phyloP scores from a whole-genome alignment of 2,888 invertebrate species.

The Drosophila neotestacea region DNA sequence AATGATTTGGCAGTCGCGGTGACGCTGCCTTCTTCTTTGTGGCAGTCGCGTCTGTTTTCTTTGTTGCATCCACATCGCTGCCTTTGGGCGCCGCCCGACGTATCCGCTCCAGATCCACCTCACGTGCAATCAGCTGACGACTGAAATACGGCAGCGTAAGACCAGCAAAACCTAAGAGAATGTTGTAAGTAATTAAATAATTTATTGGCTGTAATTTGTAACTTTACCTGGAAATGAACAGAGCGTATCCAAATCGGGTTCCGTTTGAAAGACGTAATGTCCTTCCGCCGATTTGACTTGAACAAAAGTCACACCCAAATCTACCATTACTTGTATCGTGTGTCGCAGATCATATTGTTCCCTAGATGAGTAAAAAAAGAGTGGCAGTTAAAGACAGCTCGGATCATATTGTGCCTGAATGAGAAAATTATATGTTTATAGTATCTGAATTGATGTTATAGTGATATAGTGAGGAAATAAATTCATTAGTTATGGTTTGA shows the following conservation, averaged over 20 bases:
- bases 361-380: constrained; percentile 42
- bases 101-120: constrained; percentile 93
- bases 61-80: constrained; percentile 15
- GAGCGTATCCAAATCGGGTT: constrained; percentile 91
- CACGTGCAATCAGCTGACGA: constrained; percentile 92
- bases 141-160: constrained; percentile 88
- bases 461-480: too few relatives aligned
- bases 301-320: constrained; percentile 93
- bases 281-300: constrained; percentile 93
- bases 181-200: not conserved
- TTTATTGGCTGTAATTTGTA: not conserved
- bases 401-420: too few relatives aligned
- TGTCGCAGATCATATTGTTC: constrained; percentile 87
- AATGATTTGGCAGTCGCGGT: constrained; percentile 88
- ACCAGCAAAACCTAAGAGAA: constrained; percentile 70
- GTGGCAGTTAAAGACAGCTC: too few relatives aligned
- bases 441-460: too few relatives aligned
- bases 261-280: constrained; percentile 89
- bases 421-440: too few relatives aligned
- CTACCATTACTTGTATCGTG: constrained; percentile 93
- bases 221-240: constrained; percentile 81
- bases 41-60: constrained; percentile 36
- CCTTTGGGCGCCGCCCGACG: constrained; percentile 86
- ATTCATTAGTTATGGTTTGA: too few relatives aligned
- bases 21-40: constrained; percentile 48